phyloP scores from a whole-genome alignment of 2,888 invertebrate genomes.

The Drosophila mulleri region DNA sequence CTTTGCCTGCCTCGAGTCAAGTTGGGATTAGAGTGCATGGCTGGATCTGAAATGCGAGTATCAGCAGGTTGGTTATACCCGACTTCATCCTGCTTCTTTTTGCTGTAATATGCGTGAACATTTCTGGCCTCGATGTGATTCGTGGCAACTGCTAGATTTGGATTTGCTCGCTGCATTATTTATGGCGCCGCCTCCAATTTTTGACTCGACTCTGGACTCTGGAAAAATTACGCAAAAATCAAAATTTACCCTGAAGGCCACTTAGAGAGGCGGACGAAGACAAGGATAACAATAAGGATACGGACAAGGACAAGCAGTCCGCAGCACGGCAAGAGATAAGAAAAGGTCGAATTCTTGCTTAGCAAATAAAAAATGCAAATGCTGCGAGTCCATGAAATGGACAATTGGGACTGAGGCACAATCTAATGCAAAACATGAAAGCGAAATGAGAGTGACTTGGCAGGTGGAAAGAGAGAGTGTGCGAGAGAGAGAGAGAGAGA shows the following conservation, averaged over 20 bases:
- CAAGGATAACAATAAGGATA: constrained; percentile 1
- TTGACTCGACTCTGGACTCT: constrained; percentile 49
- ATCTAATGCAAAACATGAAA: constrained; percentile 30
- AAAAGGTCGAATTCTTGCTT: constrained; percentile 43
- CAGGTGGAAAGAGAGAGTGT: background rate
- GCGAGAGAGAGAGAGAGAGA: background rate
- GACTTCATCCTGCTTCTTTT: background rate
- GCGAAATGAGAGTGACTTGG: constrained; percentile 10
- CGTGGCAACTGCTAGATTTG: constrained; percentile 35
- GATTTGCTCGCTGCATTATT: constrained; percentile 62
- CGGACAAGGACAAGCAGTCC: background rate
- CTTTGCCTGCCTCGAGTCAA: background rate
- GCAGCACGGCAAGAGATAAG: constrained; percentile 18
- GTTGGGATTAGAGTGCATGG: too few relatives aligned
- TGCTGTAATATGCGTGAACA: constrained; percentile 69
- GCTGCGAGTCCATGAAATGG: constrained; percentile 66
- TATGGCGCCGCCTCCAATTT: constrained; percentile 53
- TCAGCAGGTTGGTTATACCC: background rate
- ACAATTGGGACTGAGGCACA: constrained; percentile 64
- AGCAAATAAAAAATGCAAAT: constrained; percentile 74
- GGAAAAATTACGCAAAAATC: constrained; percentile 73
- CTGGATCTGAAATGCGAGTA: background rate
- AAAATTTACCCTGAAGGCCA: constrained; percentile 76
- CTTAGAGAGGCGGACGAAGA: constrained; percentile 47
- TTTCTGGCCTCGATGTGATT: constrained; percentile 57